Conservation (phyloP, 2,797 vertebrate species). For the Notolepis coatsorum region DNA sequence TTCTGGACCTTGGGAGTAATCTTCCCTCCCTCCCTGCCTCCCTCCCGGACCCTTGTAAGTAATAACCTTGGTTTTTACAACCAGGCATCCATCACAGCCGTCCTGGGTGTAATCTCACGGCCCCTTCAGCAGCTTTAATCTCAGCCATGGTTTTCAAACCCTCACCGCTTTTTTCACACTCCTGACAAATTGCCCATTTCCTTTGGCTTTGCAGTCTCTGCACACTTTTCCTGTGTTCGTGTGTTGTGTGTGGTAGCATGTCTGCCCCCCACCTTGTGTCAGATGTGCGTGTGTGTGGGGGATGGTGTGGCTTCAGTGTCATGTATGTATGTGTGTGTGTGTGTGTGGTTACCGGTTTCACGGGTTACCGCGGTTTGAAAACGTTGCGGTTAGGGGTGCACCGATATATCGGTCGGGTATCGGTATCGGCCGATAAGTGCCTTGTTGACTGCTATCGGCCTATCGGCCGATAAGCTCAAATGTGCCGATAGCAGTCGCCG, state of each 20-base stretch:
- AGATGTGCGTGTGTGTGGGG: conserved; percentile 16
- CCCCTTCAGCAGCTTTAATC: conserved; percentile 78
- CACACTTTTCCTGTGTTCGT: conserved; percentile 37
- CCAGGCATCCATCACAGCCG: conserved; percentile 77
- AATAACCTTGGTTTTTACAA: conserved; percentile 79
- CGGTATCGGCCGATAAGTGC: too few species aligned
- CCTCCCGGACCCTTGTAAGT: conserved; percentile 63
- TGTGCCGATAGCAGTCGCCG: too few species aligned
- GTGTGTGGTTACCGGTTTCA: too few species aligned
- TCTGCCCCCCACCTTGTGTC: conserved; percentile 37
- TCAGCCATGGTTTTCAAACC: conserved; percentile 71
- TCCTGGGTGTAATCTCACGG: conserved; percentile 77
- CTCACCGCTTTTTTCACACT: conserved; percentile 67
- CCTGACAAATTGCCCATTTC: conserved; percentile 79
- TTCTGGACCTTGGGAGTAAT: conserved; percentile 70
- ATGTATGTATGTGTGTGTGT: background rate
- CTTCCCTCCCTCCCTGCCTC: conserved; percentile 44
- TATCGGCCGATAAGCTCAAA: too few species aligned
- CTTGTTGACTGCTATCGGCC: too few species aligned
- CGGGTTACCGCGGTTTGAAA: too few species aligned
- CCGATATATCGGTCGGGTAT: too few species aligned
- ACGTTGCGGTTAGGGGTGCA: too few species aligned
- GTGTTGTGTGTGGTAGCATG: conserved; percentile 27
- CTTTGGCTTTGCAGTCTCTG: conserved; percentile 70
- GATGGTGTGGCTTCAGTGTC: background rate